Base-by-base conservation (phyloP, 2,888 invertebrate genomes). In the Netelia virgata region DNA sequence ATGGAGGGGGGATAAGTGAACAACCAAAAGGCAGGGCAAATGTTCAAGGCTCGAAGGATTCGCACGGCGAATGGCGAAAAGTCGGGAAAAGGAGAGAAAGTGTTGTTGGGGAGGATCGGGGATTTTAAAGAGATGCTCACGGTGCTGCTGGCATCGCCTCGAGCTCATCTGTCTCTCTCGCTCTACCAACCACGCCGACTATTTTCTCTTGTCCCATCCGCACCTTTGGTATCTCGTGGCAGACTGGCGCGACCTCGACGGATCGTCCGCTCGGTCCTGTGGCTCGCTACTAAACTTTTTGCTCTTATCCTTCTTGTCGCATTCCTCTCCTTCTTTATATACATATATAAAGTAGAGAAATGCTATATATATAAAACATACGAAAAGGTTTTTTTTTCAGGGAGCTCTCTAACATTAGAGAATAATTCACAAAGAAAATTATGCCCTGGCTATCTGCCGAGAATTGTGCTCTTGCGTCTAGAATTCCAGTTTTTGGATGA, bases 381-480 rank as follows among this genome's bases (percentile, higher is more conserved):
- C 11, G 18, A 36, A 78, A 74, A 69, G 61, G 68, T 69, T 74
- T 47, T 69, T 28, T 55, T 79, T 64, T 16, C 18, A 50, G 36
- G 18, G 59, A n/a, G 28, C 23, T 50, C 50, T 63, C 47, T 74
- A 41, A n/a, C 55, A 73, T 78, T 66, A 43, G 68, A 63, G 64
- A 83, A 85, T 78, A 72, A 85, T 83, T 79, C 72, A 66, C 68
- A 76, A 66, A 80, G 75, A 63, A 69, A 14, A n/a, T 77, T 69
- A 43, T 36, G 43, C 23, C 53, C n/a, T 41, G 20, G 64, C 57
- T 41, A 36, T 28, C 23, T 43, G 3, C 57, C 6, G 47, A 53
- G 66, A 28, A 20, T 14, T 20, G 57, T 14, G 66, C 16, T 41
- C 23, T 72, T 73, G 70, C 16, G 43, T 28, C n/a, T 18, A 16